phyloP scores from a whole-genome alignment of 2,888 invertebrate genomes.

The Acrobasis repandana region DNA sequence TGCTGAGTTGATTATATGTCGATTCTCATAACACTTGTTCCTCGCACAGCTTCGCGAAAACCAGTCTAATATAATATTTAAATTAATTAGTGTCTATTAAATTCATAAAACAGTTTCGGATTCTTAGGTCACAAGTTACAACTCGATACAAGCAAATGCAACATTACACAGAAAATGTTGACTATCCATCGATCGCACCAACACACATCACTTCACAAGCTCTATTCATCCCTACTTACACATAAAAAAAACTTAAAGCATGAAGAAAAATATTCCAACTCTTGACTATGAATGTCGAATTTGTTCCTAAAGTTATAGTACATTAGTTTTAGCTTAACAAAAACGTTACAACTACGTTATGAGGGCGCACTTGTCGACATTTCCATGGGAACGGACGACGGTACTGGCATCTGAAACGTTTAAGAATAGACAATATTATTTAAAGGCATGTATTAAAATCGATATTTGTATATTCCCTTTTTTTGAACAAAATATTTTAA shows the following conservation, averaged over 20 bases:
- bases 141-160: not conserved
- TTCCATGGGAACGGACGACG: conserved; percentile 61
- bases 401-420: conserved; percentile 52
- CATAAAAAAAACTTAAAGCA: conserved; percentile 74
- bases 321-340: conserved; percentile 63
- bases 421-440: conserved; percentile 6
- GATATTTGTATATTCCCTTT: too few relatives aligned
- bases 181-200: conserved; percentile 22
- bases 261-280: conserved; percentile 68
- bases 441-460: too few relatives aligned
- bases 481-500: too few relatives aligned
- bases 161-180: conserved; percentile 16
- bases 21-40: not conserved
- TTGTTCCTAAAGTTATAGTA: conserved; percentile 75
- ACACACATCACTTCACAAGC: conserved; percentile 38
- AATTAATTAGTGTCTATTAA: not conserved
- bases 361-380: conserved; percentile 68
- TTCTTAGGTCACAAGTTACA: not conserved
- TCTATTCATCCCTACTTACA: conserved; percentile 40
- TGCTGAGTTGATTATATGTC: too few relatives aligned
- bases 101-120: not conserved
- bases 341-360: conserved; percentile 66
- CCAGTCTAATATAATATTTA: not conserved
- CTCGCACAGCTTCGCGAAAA: not conserved
- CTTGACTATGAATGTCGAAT: conserved; percentile 71